Conservation (phyloP, 2,113 vertebrate species). For the Castor canadensis region DNA sequence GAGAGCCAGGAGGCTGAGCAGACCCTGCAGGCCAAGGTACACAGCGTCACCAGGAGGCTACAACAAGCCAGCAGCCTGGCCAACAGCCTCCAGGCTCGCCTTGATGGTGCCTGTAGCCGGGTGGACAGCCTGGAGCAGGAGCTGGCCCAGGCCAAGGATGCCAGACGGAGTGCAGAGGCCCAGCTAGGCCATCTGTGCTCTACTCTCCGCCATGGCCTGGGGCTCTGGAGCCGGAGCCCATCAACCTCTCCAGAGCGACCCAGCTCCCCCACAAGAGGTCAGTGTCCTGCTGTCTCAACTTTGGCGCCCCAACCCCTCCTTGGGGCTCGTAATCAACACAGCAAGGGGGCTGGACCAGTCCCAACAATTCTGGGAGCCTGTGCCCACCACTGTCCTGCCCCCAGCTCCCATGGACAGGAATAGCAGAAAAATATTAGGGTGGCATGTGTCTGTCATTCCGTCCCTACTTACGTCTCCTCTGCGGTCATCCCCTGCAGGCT, state of each 20-base stretch:
- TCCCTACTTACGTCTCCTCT: accelerated
- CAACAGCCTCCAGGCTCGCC: conserved; percentile 73
- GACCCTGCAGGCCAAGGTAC: conserved; percentile 32
- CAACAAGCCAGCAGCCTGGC: conserved; percentile 53
- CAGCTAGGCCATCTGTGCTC: conserved; percentile 82
- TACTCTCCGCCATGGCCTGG: conserved; percentile 81
- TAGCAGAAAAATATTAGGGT: accelerated
- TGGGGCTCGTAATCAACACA: accelerated
- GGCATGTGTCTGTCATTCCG: accelerated
- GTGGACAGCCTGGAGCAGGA: conserved; percentile 82
- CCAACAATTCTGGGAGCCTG: background rate
- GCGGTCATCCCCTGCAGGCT: background rate
- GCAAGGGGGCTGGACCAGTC: background rate
- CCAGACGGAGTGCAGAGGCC: conserved; percentile 77
- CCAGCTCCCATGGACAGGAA: accelerated
- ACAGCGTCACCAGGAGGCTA: conserved; percentile 49
- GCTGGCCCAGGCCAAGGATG: conserved; percentile 74
- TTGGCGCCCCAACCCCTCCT: background rate
- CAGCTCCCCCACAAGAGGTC: conserved; percentile 83
- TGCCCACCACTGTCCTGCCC: accelerated
- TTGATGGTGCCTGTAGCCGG: conserved; percentile 74
- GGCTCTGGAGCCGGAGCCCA: conserved; percentile 59
- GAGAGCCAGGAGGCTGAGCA: conserved; percentile 68
- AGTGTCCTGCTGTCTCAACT: background rate
- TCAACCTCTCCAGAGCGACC: conserved; percentile 76